Conservation (phyloP, 2,113 vertebrate genomes). For the Pseudopodoces humilis region DNA sequence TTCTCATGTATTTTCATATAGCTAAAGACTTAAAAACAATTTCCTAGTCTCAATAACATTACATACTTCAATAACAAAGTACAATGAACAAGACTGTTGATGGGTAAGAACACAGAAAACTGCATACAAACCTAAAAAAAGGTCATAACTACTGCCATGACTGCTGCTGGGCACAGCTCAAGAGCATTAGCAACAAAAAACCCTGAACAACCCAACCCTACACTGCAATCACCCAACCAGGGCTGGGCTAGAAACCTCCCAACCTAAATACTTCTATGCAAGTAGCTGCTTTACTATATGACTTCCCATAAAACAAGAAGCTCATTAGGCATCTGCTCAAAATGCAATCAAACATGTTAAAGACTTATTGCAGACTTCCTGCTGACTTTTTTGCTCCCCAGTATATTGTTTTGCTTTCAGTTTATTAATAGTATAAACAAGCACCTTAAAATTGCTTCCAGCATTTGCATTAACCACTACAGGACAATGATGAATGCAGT, state of each 20-base stretch:
- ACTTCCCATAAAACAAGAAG: background rate
- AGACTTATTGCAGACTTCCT: background rate
- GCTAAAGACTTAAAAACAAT: background rate
- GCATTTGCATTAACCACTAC: background rate
- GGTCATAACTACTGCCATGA: background rate
- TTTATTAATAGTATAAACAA: background rate
- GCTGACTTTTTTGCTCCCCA: background rate
- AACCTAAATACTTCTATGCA: background rate
- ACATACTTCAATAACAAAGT: background rate
- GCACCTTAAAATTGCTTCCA: constrained; percentile 30
- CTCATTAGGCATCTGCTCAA: background rate
- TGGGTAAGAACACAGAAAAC: background rate
- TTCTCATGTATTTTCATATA: background rate
- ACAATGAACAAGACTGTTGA: background rate
- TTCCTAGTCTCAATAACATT: background rate
- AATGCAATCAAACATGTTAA: background rate
- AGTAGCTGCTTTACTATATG: background rate
- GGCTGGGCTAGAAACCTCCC: background rate
- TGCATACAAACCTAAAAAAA: background rate
- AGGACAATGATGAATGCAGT: constrained; percentile 45
- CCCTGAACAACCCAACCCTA: background rate
- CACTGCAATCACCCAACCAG: rapidly evolving
- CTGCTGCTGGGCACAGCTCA: background rate
- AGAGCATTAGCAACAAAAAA: background rate
- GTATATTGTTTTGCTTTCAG: background rate